These are phyloP conservation scores for Scomber colias DNA, from an alignment of 2,113 vertebrate species.

Conservation along the genomic window DNA sequence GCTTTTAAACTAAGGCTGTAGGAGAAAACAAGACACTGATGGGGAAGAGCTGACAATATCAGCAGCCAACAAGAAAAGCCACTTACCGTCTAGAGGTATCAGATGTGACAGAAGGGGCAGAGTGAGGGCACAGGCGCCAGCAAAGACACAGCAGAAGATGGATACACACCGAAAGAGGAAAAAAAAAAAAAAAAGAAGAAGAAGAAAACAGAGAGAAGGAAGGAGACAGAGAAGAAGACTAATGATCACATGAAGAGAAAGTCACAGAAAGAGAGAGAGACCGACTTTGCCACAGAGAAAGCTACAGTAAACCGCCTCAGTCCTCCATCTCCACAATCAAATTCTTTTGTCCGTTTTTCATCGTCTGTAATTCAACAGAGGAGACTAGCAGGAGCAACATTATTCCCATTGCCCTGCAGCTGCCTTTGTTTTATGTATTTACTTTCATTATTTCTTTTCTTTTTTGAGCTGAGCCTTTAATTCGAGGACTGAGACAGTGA, in stretches of 20 bases:
- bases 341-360: neutral
- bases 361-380: neutral
- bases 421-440: neutral
- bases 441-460: neutral
- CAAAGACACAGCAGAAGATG: conserved; percentile 80
- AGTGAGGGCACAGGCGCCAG: conserved; percentile 81
- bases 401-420: too few species aligned
- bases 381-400: neutral
- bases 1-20: conserved; percentile 22
- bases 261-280: conserved; percentile 44
- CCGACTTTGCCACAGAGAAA: conserved; percentile 55
- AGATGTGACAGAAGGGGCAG: conserved; percentile 72
- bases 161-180: conserved; percentile 73
- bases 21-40: conserved; percentile 27
- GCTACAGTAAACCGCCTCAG: conserved; percentile 42
- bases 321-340: conserved; percentile 14
- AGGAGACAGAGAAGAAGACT: conserved; percentile 57
- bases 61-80: conserved; percentile 79
- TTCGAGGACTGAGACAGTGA: conserved; percentile 24
- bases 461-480: conserved; percentile 5
- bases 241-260: conserved; percentile 68
- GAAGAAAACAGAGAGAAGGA: neutral
- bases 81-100: conserved; percentile 85
- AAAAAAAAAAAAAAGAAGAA: conserved; percentile 19
- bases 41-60: conserved; percentile 51